Evolutionary conservation across 2,797 vertebrate genomes (phyloP).

Genomic region (Neostethus bicornis): DNA sequence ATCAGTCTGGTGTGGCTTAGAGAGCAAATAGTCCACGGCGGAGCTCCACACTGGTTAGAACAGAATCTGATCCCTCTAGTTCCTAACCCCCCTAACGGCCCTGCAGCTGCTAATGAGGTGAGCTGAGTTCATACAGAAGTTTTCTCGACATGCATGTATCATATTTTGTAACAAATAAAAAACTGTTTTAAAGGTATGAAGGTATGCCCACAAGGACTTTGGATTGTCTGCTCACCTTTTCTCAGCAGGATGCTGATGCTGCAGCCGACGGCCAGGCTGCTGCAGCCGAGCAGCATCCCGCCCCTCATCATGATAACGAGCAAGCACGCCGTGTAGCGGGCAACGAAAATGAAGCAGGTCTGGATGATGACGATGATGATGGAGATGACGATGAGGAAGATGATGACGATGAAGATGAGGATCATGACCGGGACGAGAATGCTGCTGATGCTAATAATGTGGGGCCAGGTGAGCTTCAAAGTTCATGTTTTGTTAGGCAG

Average conservation of each 20-base stretch:
- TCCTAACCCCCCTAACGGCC: conserved; percentile 83
- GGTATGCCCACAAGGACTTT: not conserved
- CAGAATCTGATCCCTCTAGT: conserved; percentile 86
- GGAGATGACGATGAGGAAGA: conserved; percentile 88
- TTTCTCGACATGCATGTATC: not conserved
- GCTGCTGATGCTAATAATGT: conserved; percentile 89
- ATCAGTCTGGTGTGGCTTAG: conserved; percentile 98
- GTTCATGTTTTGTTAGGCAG: not conserved
- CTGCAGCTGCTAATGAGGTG: conserved; percentile 88
- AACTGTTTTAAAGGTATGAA: not conserved
- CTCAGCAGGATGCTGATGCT: conserved; percentile 82
- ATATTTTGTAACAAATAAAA: not conserved
- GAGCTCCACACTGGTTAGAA: conserved; percentile 94
- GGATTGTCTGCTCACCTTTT: not conserved
- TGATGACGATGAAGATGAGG: conserved; percentile 86
- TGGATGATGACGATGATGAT: conserved; percentile 87
- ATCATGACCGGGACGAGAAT: conserved; percentile 86
- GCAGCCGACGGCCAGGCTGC: conserved; percentile 87
- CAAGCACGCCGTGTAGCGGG: conserved; percentile 32
- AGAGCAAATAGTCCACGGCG: conserved; percentile 96
- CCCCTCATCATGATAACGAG: conserved; percentile 28
- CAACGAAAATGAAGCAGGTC: conserved; percentile 82
- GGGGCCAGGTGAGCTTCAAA: conserved; percentile 72
- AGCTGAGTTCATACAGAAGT: conserved; percentile 1
- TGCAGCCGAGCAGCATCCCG: conserved; percentile 36